Evolutionary conservation across 1,140 invertebrate species (phyloP).

Genomic region (Cotesia vestalis): DNA sequence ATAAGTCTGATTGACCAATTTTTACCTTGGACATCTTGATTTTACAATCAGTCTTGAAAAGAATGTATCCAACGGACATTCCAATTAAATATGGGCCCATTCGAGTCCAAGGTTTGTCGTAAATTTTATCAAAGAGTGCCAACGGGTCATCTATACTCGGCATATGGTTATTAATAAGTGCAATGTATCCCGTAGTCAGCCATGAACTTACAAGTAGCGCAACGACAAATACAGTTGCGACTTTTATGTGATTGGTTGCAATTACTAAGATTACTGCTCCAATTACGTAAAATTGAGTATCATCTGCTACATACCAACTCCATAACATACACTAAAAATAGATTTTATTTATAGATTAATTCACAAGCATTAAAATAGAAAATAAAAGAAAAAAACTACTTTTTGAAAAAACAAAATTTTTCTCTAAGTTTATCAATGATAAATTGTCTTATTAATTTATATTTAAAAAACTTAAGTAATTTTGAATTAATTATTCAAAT

Average conservation of each 20-base stretch:
- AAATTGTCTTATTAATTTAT: no score
- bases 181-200: constrained; percentile 81
- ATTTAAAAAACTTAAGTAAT: no score
- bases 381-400: constrained; percentile 16
- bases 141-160: constrained; percentile 83
- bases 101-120: constrained; percentile 87
- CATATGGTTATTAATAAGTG: constrained; percentile 80
- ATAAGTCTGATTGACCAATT: constrained; percentile 20
- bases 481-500: no score
- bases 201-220: constrained; percentile 79
- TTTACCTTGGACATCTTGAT: constrained; percentile 77
- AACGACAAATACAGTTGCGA: constrained; percentile 71
- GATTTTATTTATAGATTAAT: constrained; percentile 4
- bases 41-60: constrained; percentile 84
- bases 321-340: constrained; percentile 82
- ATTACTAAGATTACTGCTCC: constrained; percentile 81
- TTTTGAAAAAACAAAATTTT: no score
- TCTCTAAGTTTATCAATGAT: no score
- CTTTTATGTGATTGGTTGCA: constrained; percentile 79
- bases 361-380: constrained; percentile 16
- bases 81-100: constrained; percentile 84
- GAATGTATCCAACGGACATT: constrained; percentile 83
- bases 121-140: constrained; percentile 86
- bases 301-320: constrained; percentile 90
- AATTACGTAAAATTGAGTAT: constrained; percentile 85